A percentile compares a stretch with the other conserved stretches of the same genome.
Conservation (phyloP, 1,140 invertebrate genomes). For the Phortica variegata region DNA sequence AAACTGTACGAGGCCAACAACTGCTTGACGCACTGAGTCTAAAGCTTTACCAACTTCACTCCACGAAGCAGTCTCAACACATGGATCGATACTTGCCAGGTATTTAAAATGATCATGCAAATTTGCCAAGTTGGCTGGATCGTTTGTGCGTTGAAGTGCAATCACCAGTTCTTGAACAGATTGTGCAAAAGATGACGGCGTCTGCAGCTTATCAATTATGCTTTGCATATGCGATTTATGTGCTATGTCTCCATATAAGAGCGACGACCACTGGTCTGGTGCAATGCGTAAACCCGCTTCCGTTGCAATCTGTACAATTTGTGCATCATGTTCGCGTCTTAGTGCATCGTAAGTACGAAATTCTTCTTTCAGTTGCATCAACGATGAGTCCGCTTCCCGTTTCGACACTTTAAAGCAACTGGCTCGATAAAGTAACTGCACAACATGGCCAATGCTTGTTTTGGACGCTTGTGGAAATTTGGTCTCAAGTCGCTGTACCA, state of each 20-base stretch:
- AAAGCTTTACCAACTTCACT: slow-evolving; percentile 73
- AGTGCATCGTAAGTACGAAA: slow-evolving; percentile 93
- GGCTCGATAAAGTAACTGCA: slow-evolving; percentile 94
- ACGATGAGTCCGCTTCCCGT: slow-evolving; percentile 92
- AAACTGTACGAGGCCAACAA: slow-evolving; percentile 82
- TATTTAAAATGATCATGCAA: slow-evolving; percentile 79
- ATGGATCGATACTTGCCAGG: slow-evolving; percentile 83
- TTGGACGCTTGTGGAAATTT: slow-evolving; percentile 98
- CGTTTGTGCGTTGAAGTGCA: slow-evolving; percentile 85
- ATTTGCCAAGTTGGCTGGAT: slow-evolving; percentile 80
- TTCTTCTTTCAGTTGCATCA: slow-evolving; percentile 99
- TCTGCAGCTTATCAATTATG: slow-evolving; percentile 93
- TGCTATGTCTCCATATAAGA: slow-evolving; percentile 91
- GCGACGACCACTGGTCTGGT: slow-evolving; percentile 96
- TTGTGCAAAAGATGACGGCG: slow-evolving; percentile 86
- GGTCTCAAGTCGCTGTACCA: slow-evolving; percentile 91
- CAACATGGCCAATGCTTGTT: slow-evolving; percentile 98
- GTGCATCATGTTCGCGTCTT: slow-evolving; percentile 95
- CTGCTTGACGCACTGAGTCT: slow-evolving; percentile 78
- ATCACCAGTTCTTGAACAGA: slow-evolving; percentile 91
- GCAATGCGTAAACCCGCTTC: slow-evolving; percentile 96
- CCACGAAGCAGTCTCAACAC: slow-evolving; percentile 65
- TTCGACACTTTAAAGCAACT: slow-evolving; percentile 99
- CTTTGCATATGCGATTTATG: slow-evolving; percentile 99
- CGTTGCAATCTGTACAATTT: slow-evolving; percentile 96